A percentile compares a stretch with the other conserved stretches of the same genome.
Conservation (phyloP, 2,888 invertebrate species). For the Polyommatus icarus region DNA sequence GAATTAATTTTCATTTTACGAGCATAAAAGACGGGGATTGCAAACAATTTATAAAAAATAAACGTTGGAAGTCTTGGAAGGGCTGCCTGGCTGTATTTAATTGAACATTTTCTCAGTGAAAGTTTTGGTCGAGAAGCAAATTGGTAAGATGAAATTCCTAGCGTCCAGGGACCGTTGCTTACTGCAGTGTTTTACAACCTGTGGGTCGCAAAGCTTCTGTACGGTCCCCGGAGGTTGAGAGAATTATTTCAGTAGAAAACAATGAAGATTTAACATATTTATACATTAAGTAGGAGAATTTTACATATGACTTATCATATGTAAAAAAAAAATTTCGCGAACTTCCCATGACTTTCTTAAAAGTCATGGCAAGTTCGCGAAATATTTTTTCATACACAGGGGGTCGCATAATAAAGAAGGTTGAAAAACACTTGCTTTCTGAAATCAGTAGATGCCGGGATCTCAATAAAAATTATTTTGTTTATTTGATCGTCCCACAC, state of each 20-base stretch:
- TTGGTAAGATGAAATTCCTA: background rate
- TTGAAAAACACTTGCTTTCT: background rate
- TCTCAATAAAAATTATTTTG: background rate
- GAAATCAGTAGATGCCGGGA: background rate
- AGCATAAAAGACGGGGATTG: background rate
- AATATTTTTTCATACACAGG: too few species aligned
- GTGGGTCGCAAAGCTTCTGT: too few species aligned
- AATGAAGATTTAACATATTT: too few species aligned
- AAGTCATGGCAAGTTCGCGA: too few species aligned
- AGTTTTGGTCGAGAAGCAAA: conserved; percentile 2
- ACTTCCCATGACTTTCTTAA: too few species aligned
- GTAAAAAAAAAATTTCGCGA: too few species aligned
- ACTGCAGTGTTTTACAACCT: too few species aligned
- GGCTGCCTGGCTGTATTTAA: background rate
- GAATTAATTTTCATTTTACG: background rate
- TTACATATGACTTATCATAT: too few species aligned
- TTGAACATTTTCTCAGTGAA: background rate
- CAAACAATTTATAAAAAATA: background rate
- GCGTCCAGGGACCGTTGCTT: background rate
- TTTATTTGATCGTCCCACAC: background rate
- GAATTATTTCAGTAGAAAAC: too few species aligned
- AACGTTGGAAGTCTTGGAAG: background rate
- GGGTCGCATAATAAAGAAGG: too few species aligned
- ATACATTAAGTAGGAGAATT: too few species aligned
- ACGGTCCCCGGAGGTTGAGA: too few species aligned